Evolutionary conservation across 2,888 invertebrate species (phyloP), one percentile per base, ranked within the genome.

Genomic region (Matsumyia berberina): DNA sequence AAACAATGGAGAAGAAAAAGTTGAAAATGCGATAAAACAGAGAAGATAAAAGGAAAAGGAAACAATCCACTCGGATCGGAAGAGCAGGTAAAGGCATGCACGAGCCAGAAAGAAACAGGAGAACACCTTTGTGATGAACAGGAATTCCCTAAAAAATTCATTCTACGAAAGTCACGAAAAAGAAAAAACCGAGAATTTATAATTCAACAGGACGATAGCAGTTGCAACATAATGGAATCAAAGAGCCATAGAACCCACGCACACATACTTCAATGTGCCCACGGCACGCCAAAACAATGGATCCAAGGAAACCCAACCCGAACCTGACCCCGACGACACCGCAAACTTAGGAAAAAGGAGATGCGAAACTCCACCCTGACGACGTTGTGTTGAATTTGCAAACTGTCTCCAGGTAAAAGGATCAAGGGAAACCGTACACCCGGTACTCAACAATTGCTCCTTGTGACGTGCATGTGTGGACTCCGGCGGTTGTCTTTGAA

Each of bases 351-450:
- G 11, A 55, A 33, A 35, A 55, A 17, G 24, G 12, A 15, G 15
- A 55, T 15, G 5, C 8, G 37, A 58, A 57, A 5, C 19, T 35
- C 8, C 24, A 39, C 8, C 39, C 57, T 24, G 4, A 24, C 35
- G n/a, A 58, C n/a, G 24, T 39, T 58, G 11, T 12, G n/a, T 39
- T 39, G 12, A 24, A 58, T 58, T 39, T 39, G 37, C 57, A 53
- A 53, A 53, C 31, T 33, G 11, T 53, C 53, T 33, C 9, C 15
- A 19, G 57, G 37, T 58, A 58, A 58, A 9, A 37, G 19, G 37
- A 39, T 55, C 35, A 33, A 33, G 55, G 55, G 15, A 55, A 55
- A 39, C 19, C 37, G 1, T 12, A 17, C 39, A 58, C 12, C 19
- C 11, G 39, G 37, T 33, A 57, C 35, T 35, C 35, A 35, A 17